phyloP scores from a whole-genome alignment of 1,140 invertebrate genomes.

The Penaeus chinensis region DNA sequence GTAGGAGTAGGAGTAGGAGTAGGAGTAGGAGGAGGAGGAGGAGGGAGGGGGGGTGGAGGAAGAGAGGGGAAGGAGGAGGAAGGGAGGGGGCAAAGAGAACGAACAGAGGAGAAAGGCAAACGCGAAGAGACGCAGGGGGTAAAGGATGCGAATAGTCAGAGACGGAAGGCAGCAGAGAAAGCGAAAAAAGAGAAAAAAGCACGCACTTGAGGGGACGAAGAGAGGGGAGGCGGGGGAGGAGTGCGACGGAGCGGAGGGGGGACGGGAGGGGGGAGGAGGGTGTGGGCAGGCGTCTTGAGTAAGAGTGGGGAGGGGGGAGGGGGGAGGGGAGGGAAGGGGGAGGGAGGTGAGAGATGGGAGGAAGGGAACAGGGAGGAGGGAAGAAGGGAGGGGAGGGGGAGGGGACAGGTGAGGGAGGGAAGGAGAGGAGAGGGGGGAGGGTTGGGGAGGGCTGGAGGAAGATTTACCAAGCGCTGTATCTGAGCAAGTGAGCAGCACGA shows the following conservation, averaged over 20 bases:
- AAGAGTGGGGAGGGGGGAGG: not conserved
- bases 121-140: not conserved
- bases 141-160: not conserved
- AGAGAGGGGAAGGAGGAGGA: not conserved
- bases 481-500: slow-evolving; percentile 13
- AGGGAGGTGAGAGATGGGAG: too few relatives aligned
- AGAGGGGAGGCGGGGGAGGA: not conserved
- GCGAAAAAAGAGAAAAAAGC: not conserved
- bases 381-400: not conserved
- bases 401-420: not conserved
- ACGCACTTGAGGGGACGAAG: not conserved
- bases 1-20: not conserved
- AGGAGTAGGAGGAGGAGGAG: not conserved
- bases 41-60: not conserved
- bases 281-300: not conserved
- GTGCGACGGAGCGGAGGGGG: not conserved
- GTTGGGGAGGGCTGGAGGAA: not conserved
- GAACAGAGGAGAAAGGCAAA: not conserved
- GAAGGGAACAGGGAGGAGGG: not conserved
- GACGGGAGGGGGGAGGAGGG: not conserved
- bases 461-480: not conserved
- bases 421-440: not conserved
- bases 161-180: not conserved
- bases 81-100: not conserved
- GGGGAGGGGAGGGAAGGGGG: not conserved